phyloP scores from a whole-genome alignment of 1,140 invertebrate genomes.

The Doryteuthis pealeii region DNA sequence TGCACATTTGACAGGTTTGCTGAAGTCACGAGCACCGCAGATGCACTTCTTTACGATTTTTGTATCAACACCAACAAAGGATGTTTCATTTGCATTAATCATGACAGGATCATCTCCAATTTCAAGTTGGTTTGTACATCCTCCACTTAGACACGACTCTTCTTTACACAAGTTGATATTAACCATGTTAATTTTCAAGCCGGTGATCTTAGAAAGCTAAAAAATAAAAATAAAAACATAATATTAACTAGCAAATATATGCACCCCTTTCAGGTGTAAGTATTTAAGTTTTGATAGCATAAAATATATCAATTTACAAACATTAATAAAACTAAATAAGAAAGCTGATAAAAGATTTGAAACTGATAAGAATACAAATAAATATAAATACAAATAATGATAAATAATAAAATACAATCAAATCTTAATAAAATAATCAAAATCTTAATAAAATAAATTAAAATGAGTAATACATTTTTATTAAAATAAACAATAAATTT shows the following conservation, averaged over 20 bases:
- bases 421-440: too few species aligned
- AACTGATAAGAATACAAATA: too few species aligned
- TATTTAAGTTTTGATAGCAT: too few species aligned
- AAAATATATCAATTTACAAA: neutral
- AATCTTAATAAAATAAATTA: too few species aligned
- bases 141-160: slow-evolving; percentile 86
- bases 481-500: too few species aligned
- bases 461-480: too few species aligned
- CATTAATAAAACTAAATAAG: neutral
- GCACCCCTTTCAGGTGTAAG: too few species aligned
- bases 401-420: too few species aligned
- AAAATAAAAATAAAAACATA: slow-evolving; percentile 30
- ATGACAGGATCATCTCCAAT: slow-evolving; percentile 79
- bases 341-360: too few species aligned
- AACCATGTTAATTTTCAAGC: slow-evolving; percentile 95
- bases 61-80: slow-evolving; percentile 87
- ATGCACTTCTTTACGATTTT: slow-evolving; percentile 83
- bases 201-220: slow-evolving; percentile 86
- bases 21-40: slow-evolving; percentile 45
- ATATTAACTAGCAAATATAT: too few species aligned
- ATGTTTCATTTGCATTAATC: slow-evolving; percentile 95
- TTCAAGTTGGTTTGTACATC: slow-evolving; percentile 89
- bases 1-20: slow-evolving; percentile 69
- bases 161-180: slow-evolving; percentile 97
- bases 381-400: too few species aligned